Evolutionary conservation across 2,797 vertebrate genomes (phyloP).

Genomic region (Malacoraja senta): DNA sequence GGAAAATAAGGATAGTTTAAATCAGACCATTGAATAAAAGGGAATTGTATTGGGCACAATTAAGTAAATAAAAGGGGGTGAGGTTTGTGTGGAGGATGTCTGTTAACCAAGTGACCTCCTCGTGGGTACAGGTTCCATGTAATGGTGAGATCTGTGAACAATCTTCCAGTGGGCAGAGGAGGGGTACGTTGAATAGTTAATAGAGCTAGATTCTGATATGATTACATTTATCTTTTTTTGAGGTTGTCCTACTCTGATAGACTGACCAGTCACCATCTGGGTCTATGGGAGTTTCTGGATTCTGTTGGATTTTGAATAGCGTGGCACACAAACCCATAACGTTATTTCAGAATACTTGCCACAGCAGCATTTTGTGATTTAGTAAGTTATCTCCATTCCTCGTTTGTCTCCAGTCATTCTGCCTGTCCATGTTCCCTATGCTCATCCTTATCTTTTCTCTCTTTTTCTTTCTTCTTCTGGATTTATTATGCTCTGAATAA

Average conservation of each 20-base stretch:
- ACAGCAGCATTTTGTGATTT: not conserved
- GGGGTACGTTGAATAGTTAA: not conserved
- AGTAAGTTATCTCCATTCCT: not conserved
- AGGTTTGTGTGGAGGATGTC: not conserved
- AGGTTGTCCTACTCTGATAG: not conserved
- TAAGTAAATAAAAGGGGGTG: not conserved
- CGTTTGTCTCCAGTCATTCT: too few relatives aligned
- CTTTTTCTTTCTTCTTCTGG: too few relatives aligned
- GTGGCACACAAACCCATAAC: too few relatives aligned
- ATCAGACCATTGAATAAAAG: not conserved
- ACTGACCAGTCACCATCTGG: not conserved
- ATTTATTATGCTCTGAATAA: not conserved
- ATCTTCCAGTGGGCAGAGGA: not conserved
- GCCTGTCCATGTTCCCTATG: too few relatives aligned
- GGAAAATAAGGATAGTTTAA: not conserved
- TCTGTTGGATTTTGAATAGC: too few relatives aligned
- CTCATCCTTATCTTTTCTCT: too few relatives aligned
- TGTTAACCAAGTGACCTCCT: too few relatives aligned
- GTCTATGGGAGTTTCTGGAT: not conserved
- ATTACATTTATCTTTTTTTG: too few relatives aligned
- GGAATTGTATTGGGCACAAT: not conserved
- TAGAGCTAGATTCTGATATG: not conserved
- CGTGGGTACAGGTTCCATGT: not conserved
- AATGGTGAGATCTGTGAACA: not conserved
- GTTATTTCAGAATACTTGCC: not conserved